Conservation (phyloP, 2,797 vertebrate species). For the Phrynocephalus vlangalii region DNA sequence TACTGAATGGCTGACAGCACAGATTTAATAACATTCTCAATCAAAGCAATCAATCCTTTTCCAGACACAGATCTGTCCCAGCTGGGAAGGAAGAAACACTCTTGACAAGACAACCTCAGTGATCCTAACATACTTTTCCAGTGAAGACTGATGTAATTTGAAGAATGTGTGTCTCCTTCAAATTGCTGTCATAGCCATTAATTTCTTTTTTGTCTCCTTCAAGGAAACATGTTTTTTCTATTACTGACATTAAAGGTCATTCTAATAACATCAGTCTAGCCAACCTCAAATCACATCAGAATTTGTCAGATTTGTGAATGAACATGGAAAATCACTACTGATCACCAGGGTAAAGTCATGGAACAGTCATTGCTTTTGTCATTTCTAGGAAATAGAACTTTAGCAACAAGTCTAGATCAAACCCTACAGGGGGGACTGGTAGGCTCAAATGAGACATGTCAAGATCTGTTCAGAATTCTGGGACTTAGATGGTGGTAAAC, state of each 20-base stretch:
- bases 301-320: constrained; percentile 29
- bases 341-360: not conserved
- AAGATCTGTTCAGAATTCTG: too few species aligned
- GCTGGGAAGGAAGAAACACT: constrained; percentile 16
- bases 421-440: not conserved
- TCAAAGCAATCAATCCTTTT: constrained; percentile 27
- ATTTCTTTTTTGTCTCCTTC: constrained; percentile 35
- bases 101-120: constrained; percentile 35
- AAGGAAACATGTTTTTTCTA: constrained; percentile 6
- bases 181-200: constrained; percentile 30
- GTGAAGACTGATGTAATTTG: constrained; percentile 36
- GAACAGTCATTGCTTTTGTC: not conserved
- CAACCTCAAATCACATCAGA: constrained; percentile 8
- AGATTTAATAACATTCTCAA: constrained; percentile 20
- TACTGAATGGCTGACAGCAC: not conserved
- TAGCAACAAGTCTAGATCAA: not conserved
- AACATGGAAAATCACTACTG: constrained; percentile 8
- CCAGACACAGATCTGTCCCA: constrained; percentile 7
- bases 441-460: not conserved
- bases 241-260: constrained; percentile 39
- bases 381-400: not conserved
- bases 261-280: constrained; percentile 31
- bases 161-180: constrained; percentile 32
- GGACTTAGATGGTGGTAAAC: not conserved
- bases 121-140: constrained; percentile 29